phyloP scores from a whole-genome alignment of 1,140 invertebrate genomes.

The Macrobrachium rosenbergii region DNA sequence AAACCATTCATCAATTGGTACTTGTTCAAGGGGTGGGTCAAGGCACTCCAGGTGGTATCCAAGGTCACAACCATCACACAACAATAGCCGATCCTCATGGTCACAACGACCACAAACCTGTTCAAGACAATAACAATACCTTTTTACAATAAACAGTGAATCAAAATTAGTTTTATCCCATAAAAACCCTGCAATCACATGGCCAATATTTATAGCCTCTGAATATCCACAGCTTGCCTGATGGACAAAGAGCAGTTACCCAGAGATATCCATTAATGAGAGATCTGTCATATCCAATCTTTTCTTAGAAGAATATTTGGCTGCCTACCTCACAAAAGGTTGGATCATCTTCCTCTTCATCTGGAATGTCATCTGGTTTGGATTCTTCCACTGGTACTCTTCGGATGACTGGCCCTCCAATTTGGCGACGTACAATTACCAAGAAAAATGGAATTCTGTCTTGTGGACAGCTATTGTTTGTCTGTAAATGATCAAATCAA shows the following conservation, averaged over 20 bases:
- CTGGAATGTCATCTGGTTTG: constrained; percentile 73
- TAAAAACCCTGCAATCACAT: too few species aligned
- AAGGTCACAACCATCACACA: constrained; percentile 82
- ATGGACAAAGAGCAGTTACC: too few species aligned
- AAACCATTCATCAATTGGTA: constrained; percentile 88
- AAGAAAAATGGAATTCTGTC: constrained; percentile 87
- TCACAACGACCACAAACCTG: constrained; percentile 83
- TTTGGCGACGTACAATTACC: constrained; percentile 81
- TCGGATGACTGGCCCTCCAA: constrained; percentile 78
- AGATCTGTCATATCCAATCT: too few species aligned
- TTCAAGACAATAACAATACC: constrained; percentile 67
- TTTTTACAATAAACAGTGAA: too few species aligned
- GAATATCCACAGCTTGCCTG: too few species aligned
- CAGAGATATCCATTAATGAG: too few species aligned
- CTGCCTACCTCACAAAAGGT: constrained; percentile 79
- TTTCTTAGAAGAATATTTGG: neutral
- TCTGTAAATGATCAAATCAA: constrained; percentile 72
- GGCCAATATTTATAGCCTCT: too few species aligned
- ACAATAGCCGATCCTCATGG: constrained; percentile 87
- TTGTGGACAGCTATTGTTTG: constrained; percentile 95
- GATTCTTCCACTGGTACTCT: constrained; percentile 77
- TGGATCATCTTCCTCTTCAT: constrained; percentile 78
- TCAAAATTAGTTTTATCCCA: too few species aligned
- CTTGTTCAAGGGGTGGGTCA: constrained; percentile 81
- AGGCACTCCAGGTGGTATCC: constrained; percentile 74